phyloP scores from a whole-genome alignment of 2,797 vertebrate genomes.

The Salarias fasciatus region DNA sequence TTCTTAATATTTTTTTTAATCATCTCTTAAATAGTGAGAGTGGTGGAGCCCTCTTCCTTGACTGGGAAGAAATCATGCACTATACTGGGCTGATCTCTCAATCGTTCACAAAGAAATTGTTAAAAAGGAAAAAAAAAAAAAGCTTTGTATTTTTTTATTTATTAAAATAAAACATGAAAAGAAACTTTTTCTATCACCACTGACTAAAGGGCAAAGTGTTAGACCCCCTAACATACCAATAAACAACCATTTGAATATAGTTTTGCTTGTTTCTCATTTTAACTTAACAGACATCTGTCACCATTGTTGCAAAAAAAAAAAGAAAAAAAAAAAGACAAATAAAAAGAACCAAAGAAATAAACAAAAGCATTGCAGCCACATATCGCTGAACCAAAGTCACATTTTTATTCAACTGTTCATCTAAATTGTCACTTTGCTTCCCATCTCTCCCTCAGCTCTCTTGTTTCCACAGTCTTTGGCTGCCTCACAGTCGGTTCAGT shows the following conservation, averaged over 20 bases:
- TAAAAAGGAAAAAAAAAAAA: constrained; percentile 77
- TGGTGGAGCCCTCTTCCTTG: constrained; percentile 77
- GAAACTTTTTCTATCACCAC: constrained; percentile 84
- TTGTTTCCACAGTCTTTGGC: constrained; percentile 80
- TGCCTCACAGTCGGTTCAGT: constrained; percentile 84
- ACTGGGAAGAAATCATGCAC: constrained; percentile 88
- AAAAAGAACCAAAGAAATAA: constrained; percentile 28
- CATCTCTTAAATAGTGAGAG: constrained; percentile 84
- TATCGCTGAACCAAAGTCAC: constrained; percentile 85
- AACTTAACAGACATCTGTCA: constrained; percentile 89
- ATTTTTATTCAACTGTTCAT: constrained; percentile 78
- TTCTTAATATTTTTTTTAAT: constrained; percentile 65
- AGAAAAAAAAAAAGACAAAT: constrained; percentile 33
- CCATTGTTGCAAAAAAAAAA: constrained; percentile 76
- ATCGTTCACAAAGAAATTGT: constrained; percentile 84
- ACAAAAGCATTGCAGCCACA: constrained; percentile 79
- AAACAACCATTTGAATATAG: constrained; percentile 85
- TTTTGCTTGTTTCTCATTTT: constrained; percentile 82
- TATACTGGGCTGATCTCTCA: constrained; percentile 84
- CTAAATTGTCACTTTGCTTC: constrained; percentile 65
- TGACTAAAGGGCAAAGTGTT: constrained; percentile 86
- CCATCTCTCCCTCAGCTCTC: constrained; percentile 49
- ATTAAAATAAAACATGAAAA: constrained; percentile 88
- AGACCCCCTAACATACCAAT: constrained; percentile 86
- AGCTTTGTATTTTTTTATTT: constrained; percentile 73